Evolutionary conservation across 2,888 invertebrate species (phyloP), one percentile per base, ranked within the genome.

Genomic region (Atrina japonica): DNA sequence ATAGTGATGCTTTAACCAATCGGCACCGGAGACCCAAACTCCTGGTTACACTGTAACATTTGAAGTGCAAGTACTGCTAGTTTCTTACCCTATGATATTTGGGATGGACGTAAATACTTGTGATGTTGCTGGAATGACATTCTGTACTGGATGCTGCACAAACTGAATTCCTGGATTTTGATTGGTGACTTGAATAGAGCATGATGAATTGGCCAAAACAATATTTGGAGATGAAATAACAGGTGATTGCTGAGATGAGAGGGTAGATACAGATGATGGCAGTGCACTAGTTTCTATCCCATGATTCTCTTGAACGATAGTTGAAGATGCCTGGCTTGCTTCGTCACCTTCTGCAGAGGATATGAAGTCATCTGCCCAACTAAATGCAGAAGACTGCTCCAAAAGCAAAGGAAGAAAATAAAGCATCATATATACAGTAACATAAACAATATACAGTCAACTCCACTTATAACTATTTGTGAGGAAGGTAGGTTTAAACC

Each of bases 281-380:
- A n/a, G 29, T n/a, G 18, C 35, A 11, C n/a, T 35, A 30, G 29
- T 35, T 18, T 53, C 53, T 53, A 53, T 66, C 45, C 35, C 47
- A n/a, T n/a, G n/a, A n/a, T n/a, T n/a, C 14, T 53, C 45, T 27
- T 30, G 60, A 5, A 45, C n/a, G 45, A 45, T 47, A 45, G 60
- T 29, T 25, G 45, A 25, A n/a, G 63, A 7, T 21, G 50, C 21
- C 27, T 58, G 58, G 43, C 43, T 41, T 18, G 43, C 25, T 58
- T 52, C 63, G 23, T 63, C 40, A 21, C 35, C 65, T 61, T 75
- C 74, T 21, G 78, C 67, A 18, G 80, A 76, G 45, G 73, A 70
- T 29, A 85, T 76, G 66, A 85, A 77, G 45, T 85, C 83, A 66
- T 85, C 85, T 35, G 80, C 83, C 85, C 85, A 85, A 49, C 77